Evolutionary conservation across 2,888 invertebrate genomes (phyloP), one percentile per base, ranked within the genome.

Genomic region (Pharmacophagus antenor): DNA sequence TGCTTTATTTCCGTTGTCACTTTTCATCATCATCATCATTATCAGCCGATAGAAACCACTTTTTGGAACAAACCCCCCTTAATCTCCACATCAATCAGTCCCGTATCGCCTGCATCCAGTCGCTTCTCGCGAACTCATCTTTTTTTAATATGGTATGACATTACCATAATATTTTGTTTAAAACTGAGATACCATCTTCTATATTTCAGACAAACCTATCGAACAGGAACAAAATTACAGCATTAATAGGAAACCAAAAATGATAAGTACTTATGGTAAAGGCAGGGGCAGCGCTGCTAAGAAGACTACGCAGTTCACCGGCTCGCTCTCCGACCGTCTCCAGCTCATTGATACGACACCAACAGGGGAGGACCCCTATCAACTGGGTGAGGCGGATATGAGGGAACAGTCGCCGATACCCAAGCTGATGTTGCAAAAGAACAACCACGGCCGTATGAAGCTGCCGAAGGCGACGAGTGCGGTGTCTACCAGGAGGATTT

Each of bases 341-440:
- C 81, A 80, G 62, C 69, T 89, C 6, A 88, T 89, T 12, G 89
- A 89, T 52, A 85, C 88, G 0, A 88, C 88, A 1, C 88, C 88
- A 0, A 86, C 86, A 0, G 89, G 89, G 0, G 87, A 86, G 62
- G 89, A 89, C 52, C 89, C 89, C 0, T 89, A 89, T 64, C 88
- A 88, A 65, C 67, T 88, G 1, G 88, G 89, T 1, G 89, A 89
- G 62, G 88, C 88, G 0, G 89, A 89, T 47, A 82, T 89, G 82
- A 72, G 88, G 31, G 89, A 88, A 56, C 88, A 89, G 58, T 88
- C 89, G 0, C 89, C 89, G 0, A 89, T 89, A n/a, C 88, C 88
- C 1, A 87, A 87, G 63, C 70, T 89, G 3, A 86, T 88, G 84
- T 69, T 89, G 17, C 86, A 85, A 62, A 89, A 88, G 66, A 80